These are phyloP conservation scores for Latrodectus elegans DNA, from an alignment of 2,888 invertebrate species.

Conservation along the genomic window DNA sequence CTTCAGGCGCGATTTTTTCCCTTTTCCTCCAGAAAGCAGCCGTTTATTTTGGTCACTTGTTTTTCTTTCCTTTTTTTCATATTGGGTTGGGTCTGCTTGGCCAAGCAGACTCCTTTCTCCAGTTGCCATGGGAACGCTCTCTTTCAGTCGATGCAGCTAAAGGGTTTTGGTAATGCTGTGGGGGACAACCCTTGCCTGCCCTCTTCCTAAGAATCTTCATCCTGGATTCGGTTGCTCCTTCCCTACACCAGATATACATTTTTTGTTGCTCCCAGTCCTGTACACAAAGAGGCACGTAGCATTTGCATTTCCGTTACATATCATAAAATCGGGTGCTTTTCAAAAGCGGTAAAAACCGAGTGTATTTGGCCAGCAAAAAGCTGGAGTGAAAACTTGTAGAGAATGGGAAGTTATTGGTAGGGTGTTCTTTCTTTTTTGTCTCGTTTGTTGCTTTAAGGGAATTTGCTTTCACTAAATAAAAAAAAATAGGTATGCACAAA, in stretches of 20 bases:
- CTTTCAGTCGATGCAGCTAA: slow-evolving; percentile 45
- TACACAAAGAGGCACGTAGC: not conserved
- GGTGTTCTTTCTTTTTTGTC: no score
- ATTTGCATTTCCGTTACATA: slow-evolving; percentile 3
- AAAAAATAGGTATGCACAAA: no score
- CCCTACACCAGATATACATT: not conserved
- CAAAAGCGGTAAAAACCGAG: not conserved
- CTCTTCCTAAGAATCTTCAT: slow-evolving; percentile 3
- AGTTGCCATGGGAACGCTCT: slow-evolving; percentile 48
- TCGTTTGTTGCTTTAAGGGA: no score
- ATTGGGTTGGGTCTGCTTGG: slow-evolving; percentile 56
- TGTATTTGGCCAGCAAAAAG: not conserved
- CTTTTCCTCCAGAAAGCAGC: slow-evolving; percentile 27
- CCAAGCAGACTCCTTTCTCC: slow-evolving; percentile 35
- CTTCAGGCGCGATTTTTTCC: slow-evolving; percentile 32
- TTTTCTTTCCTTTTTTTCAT: slow-evolving; percentile 37
- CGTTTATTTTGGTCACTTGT: slow-evolving; percentile 69
- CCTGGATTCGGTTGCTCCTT: not conserved
- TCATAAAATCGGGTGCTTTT: slow-evolving; percentile 1
- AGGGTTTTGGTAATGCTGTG: slow-evolving; percentile 24
- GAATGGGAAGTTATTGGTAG: no score
- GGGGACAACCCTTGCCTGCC: slow-evolving; percentile 7
- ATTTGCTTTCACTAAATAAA: no score
- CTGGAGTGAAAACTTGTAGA: no score
- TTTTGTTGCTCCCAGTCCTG: not conserved